These are phyloP conservation scores for Ptychoptera albimana DNA, from an alignment of 2,888 invertebrate species.

Conservation along the genomic window DNA sequence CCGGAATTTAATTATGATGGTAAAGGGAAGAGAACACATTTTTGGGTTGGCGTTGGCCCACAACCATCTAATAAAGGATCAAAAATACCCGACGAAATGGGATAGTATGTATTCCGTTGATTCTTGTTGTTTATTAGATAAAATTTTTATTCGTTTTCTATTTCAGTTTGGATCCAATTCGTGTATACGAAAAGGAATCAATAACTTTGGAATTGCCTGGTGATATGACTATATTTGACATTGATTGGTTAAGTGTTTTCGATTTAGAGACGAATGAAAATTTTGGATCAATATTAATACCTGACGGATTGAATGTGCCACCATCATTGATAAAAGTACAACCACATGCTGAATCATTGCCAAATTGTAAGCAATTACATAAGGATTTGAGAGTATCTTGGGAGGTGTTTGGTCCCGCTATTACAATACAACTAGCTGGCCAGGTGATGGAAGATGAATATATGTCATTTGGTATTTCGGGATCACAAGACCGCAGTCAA, in stretches of 20 bases:
- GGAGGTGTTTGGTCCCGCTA: conserved; percentile 80
- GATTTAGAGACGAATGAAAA: conserved; percentile 51
- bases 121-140: background rate
- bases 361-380: conserved; percentile 75
- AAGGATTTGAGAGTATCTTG: conserved; percentile 69
- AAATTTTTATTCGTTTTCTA: background rate
- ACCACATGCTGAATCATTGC: conserved; percentile 47
- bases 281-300: conserved; percentile 58
- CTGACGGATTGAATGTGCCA: conserved; percentile 70
- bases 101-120: conserved; percentile 62
- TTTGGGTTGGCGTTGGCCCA: conserved; percentile 80
- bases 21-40: conserved; percentile 56
- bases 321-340: conserved; percentile 56
- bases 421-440: conserved; percentile 71
- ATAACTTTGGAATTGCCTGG: conserved; percentile 64
- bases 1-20: conserved; percentile 67
- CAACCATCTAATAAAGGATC: conserved; percentile 68
- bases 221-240: conserved; percentile 60
- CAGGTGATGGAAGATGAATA: conserved; percentile 58
- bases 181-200: conserved; percentile 54
- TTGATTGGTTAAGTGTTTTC: conserved; percentile 73
- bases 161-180: conserved; percentile 59
- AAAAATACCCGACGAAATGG: conserved; percentile 77
- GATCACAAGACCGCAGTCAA: conserved; percentile 47
- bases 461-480: conserved; percentile 80